Percentiles rank a stretch among this genome's conserved stretches.
Evolutionary conservation across 2,888 invertebrate genomes (phyloP).

Genomic region (Aradus depressus): DNA sequence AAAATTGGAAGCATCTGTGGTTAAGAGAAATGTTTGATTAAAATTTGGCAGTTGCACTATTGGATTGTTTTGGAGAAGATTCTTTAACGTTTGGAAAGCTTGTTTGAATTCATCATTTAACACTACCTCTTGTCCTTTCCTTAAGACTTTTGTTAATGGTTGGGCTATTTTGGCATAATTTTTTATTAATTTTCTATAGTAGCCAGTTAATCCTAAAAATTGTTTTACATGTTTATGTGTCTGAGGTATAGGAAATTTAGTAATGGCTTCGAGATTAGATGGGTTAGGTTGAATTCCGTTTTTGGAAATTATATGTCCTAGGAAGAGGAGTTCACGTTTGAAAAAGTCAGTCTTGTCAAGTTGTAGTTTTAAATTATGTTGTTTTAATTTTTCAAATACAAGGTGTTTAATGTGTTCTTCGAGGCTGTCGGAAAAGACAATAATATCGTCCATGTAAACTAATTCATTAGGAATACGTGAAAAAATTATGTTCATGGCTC

Average conservation of each 20-base stretch:
- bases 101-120: conserved; percentile 2
- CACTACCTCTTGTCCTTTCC: conserved; percentile 25
- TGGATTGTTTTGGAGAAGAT: not conserved
- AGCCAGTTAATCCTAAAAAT: conserved; percentile 32
- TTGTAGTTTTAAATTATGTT: conserved; percentile 18
- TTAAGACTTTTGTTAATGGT: conserved; percentile 30
- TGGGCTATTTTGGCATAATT: too few species aligned
- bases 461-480: conserved; percentile 10
- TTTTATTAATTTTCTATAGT: too few species aligned
- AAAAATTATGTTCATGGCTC: conserved; percentile 11
- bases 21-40: not conserved
- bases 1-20: conserved; percentile 1
- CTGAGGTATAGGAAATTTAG: conserved; percentile 12
- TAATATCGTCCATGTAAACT: conserved; percentile 21
- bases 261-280: conserved; percentile 1
- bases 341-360: conserved; percentile 20
- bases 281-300: too few species aligned
- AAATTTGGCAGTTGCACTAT: conserved; percentile 21
- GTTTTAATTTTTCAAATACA: not conserved
- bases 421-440: conserved; percentile 10
- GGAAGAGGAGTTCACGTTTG: conserved; percentile 9
- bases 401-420: conserved; percentile 6
- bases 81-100: conserved; percentile 1
- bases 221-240: conserved; percentile 10
- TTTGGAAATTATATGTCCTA: not conserved